phyloP scores from a whole-genome alignment of 2,113 vertebrate genomes.

The Oostethus manadensis region DNA sequence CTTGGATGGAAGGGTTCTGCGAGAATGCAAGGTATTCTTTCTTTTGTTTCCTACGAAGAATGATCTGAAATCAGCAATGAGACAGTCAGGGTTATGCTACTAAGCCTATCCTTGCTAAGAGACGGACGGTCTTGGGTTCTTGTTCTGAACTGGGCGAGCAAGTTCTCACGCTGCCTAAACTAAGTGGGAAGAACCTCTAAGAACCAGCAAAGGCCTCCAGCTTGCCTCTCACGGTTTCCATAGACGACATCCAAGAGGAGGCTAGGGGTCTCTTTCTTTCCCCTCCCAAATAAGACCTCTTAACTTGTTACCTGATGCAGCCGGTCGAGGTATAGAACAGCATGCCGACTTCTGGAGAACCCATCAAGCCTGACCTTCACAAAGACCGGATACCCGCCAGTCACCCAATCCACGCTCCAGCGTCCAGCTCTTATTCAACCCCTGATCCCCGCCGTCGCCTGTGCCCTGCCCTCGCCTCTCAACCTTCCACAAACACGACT shows the following conservation, averaged over 20 bases:
- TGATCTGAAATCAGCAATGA: no score
- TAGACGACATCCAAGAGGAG: not conserved
- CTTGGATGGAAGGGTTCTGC: no score
- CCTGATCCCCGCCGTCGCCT: slow-evolving; percentile 56
- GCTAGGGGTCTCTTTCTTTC: not conserved
- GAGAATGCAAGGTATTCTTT: no score
- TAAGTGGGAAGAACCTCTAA: not conserved
- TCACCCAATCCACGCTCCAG: slow-evolving; percentile 59
- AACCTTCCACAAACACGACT: slow-evolving; percentile 58
- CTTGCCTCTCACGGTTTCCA: no score
- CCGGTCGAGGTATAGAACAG: slow-evolving; percentile 12
- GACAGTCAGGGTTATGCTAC: no score
- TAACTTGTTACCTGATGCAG: not conserved
- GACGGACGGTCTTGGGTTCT: no score
- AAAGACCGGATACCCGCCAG: slow-evolving; percentile 54
- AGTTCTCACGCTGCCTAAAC: no score
- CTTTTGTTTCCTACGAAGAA: no score
- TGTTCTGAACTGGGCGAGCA: no score
- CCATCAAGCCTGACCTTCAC: slow-evolving; percentile 65
- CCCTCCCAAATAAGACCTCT: not conserved
- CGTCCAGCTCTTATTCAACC: slow-evolving; percentile 49
- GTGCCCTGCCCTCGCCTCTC: slow-evolving; percentile 52
- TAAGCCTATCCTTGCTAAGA: no score
- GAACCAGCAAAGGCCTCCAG: not conserved
- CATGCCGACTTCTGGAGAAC: slow-evolving; percentile 44